Base-by-base conservation (phyloP, 1,140 invertebrate genomes). In the Phortica variegata region DNA sequence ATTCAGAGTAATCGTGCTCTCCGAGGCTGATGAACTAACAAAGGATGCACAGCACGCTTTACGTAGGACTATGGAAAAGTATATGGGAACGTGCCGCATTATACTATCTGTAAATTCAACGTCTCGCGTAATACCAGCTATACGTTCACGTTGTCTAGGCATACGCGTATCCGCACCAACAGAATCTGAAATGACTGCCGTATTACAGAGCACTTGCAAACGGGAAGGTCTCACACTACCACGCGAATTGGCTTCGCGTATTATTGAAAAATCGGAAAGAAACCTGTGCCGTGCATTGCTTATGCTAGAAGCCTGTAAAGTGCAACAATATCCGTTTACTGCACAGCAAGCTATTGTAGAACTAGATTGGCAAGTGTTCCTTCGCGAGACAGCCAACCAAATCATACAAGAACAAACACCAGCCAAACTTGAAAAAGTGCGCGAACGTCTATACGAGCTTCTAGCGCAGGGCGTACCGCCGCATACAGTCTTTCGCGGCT, bases 41-140 rank as follows among this genome's bases (percentile, higher is more conserved):
- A 95, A 92, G 75, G 96, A 98, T 81, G 97, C 97, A 1, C 97
- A 99, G 75, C 95, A 99, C 78, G 96, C 95, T 1, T 77, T 99
- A 33, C 84, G 97, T 58, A 81, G 97, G 49, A 99, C 97, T 1
- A 99, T 99, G 97, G 97, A 99, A 77, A 99, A 99, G 69, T 99
- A 99, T 77, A 89, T 97, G 49, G 79, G 85, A 12, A 96, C 94
- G 7, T 99, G 97, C 78, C 85, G 97, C 20, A 78, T 99, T 0
- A 96, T 99, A 68, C 80, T 99, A 1, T 93, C 92, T 62, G 91
- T 93, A 6, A 96, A 97, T 74, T 97, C 94, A 5, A 95, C 89
- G 17, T 97, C 93, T 29, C 83, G 90, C 63, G 92, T 99, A 2
- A 94, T 97, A 61, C 93, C 94, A 12, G 95, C 97, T 15, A 96